Percentiles rank a stretch among this genome's conserved stretches.
Evolutionary conservation across 2,113 vertebrate genomes (phyloP).

Genomic region (Seriola quinqueradiata): DNA sequence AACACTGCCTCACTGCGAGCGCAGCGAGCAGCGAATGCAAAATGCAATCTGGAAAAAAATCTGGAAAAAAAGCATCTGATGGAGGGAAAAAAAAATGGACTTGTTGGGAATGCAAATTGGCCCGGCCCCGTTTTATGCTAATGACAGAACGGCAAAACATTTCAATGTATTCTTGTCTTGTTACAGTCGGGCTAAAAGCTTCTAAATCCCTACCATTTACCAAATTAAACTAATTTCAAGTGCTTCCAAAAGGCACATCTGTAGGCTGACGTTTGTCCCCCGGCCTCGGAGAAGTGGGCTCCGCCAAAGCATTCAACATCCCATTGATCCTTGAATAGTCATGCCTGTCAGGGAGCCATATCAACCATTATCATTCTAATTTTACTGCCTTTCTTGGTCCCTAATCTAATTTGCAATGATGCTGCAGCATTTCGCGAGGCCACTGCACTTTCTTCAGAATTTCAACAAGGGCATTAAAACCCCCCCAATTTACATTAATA

Average conservation of each 20-base stretch:
- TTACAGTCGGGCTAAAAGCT: constrained; percentile 93
- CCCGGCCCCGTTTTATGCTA: constrained; percentile 92
- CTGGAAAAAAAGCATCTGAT: too few species aligned
- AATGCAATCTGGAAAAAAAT: constrained; percentile 73
- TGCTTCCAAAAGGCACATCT: constrained; percentile 98
- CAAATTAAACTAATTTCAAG: constrained; percentile 99
- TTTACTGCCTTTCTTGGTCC: constrained; percentile 98
- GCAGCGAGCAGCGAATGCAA: constrained; percentile 65
- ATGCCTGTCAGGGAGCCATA: constrained; percentile 99
- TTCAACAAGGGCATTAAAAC: constrained; percentile 99
- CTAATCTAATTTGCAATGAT: constrained; percentile 99
- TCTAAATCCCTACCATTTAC: constrained; percentile 99
- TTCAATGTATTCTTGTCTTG: constrained; percentile 98
- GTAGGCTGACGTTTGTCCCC: constrained; percentile 94
- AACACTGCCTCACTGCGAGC: constrained; percentile 71
- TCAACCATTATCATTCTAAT: constrained; percentile 99
- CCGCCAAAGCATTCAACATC: constrained; percentile 90
- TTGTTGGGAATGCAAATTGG: constrained; percentile 91
- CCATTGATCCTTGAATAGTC: constrained; percentile 99
- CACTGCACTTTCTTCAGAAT: constrained; percentile 99
- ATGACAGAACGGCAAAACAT: constrained; percentile 90
- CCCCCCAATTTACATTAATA: constrained; percentile 99
- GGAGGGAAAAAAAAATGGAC: too few species aligned
- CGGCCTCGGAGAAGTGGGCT: constrained; percentile 89
- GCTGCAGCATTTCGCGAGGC: constrained; percentile 96